Evolutionary conservation across 2,113 vertebrate species (phyloP), one percentile per base, ranked within the genome.

Genomic region (Anhinga anhinga): DNA sequence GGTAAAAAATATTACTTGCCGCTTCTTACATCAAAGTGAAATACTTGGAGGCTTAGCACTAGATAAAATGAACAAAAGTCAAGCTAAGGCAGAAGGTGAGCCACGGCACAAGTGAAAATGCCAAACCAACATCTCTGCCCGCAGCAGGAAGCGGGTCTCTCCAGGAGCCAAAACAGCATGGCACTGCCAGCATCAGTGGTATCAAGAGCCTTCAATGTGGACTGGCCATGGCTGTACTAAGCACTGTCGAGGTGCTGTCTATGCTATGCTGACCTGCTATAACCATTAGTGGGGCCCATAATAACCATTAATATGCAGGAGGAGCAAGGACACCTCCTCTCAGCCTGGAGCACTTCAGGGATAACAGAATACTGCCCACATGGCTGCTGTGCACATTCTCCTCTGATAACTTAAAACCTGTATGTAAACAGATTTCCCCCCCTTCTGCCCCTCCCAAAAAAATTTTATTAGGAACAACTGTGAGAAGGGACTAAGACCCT

Each of bases 261-360:
- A 0, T 19, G 56, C 66, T 22, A 2, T 0, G 0, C 21, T 53
- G 47, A 44, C 5, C 47, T 14, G 7, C 42, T 26, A 10, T 25
- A 36, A 27, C 36, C 58, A 18, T 62, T 29, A 62, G 14, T 5
- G 2, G 83, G 83, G 88, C 21, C 20, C 36, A 45, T 11, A 42
- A 47, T 13, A 62, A 63, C 30, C 47, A 15, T 42, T 20, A 77
- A 42, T 16, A 3, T 0, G 22, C 40, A 81, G 53, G 32, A 52
- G 25, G 45, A 74, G 53, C 78, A 73, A 44, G 59, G 32, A 69
- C 1, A 2, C 20, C 53, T 56, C 59, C 44, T 42, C 50, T 82
- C 53, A 82, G 55, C 20, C 30, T 85, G 53, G 42, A 72, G 56
- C 56, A 16, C 65, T 6, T 69, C 1, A 17, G 49, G 58, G 63